These are phyloP conservation scores for Drosophila neoperkinsi DNA, from an alignment of 2,888 invertebrate genomes.

Conservation along the genomic window DNA sequence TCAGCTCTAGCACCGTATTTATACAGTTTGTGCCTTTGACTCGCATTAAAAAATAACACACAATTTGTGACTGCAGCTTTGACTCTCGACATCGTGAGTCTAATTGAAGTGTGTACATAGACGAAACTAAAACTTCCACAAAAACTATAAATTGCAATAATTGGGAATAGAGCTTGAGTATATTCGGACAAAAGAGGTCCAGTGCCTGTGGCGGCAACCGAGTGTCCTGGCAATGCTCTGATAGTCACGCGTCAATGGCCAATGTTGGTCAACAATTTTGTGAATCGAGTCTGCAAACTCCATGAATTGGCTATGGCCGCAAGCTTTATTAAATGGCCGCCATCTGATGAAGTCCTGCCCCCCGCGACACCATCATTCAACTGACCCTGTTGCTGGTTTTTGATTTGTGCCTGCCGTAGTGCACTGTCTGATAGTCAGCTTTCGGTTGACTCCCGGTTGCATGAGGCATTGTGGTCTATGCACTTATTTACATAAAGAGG, in stretches of 20 bases:
- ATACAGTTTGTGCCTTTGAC: neutral
- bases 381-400: neutral
- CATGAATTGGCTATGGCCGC: constrained; percentile 32
- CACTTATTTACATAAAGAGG: constrained; percentile 37
- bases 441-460: constrained; percentile 32
- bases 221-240: constrained; percentile 40
- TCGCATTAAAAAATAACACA: constrained; percentile 4
- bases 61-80: neutral
- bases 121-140: constrained; percentile 16
- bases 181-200: neutral
- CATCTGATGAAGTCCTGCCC: constrained; percentile 34
- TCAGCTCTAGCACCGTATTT: neutral
- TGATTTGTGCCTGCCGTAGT: constrained; percentile 2
- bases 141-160: constrained; percentile 39
- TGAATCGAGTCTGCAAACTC: constrained; percentile 17
- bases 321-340: constrained; percentile 53
- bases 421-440: constrained; percentile 56
- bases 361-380: neutral
- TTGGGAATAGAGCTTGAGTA: constrained; percentile 21
- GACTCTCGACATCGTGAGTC: neutral
- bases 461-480: constrained; percentile 27
- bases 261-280: constrained; percentile 45
- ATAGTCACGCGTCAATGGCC: constrained; percentile 67
- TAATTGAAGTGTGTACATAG: constrained; percentile 4
- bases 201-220: neutral